Percentiles rank a stretch among this genome's conserved stretches.
phyloP scores from a whole-genome alignment of 2,888 invertebrate species.

The Gasteruption jaculator region DNA sequence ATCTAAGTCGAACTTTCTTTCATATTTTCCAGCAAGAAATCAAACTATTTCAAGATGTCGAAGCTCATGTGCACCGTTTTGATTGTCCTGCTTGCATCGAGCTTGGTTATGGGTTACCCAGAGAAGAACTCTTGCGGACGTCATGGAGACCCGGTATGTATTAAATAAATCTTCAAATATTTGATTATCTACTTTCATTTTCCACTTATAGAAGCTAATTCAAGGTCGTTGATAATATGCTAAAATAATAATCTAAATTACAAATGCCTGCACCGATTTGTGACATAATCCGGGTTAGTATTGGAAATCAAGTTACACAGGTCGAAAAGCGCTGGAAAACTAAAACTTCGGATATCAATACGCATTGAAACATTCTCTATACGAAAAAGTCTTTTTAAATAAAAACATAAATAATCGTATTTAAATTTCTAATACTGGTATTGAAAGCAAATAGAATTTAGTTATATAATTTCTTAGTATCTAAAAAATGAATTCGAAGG shows the following conservation, averaged over 20 bases:
- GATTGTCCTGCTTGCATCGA: constrained; percentile 28
- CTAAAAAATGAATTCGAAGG: too few relatives aligned
- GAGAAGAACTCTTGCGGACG: constrained; percentile 28
- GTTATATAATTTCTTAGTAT: too few relatives aligned
- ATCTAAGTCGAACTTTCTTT: constrained; percentile 1
- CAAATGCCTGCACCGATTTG: constrained; percentile 2
- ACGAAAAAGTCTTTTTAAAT: too few relatives aligned
- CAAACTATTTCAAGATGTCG: constrained; percentile 26
- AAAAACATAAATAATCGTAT: too few relatives aligned
- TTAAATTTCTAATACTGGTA: too few relatives aligned
- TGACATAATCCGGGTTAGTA: not conserved
- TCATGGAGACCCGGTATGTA: constrained; percentile 41
- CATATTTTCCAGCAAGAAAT: constrained; percentile 14
- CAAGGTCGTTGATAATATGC: not conserved
- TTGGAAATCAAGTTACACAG: not conserved
- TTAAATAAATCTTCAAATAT: constrained; percentile 30
- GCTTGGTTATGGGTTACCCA: constrained; percentile 30
- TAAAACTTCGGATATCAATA: too few relatives aligned
- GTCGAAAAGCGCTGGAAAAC: too few relatives aligned
- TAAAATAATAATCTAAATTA: not conserved
- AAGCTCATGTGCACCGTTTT: constrained; percentile 30
- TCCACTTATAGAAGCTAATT: too few relatives aligned
- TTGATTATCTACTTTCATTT: too few relatives aligned
- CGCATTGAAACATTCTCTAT: too few relatives aligned
- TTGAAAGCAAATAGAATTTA: too few relatives aligned